Evolutionary conservation across 2,888 invertebrate genomes (phyloP), one percentile per base, ranked within the genome.

Genomic region (Phlogophora meticulosa): DNA sequence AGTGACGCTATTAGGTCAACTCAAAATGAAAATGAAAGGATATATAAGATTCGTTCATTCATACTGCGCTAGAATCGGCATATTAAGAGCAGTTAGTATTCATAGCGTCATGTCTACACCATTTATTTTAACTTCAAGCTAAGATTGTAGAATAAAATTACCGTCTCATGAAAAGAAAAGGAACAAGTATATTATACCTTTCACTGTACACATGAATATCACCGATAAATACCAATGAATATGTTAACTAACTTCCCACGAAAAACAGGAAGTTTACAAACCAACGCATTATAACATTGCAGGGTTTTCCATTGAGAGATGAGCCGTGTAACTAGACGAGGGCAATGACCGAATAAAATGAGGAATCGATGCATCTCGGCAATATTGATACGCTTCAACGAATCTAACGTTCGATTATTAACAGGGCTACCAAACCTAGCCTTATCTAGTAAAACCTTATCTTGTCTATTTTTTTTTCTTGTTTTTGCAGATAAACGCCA

Each of bases 341-440:
- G 70, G 45, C 82, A 51, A 60, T 72, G 81, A 80, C 80, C 81
- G 70, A 66, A 62, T 64, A 62, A 62, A 77, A 72, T 66, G 68
- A 51, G 22, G 55, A 49, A 62, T 72, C 60, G 60, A 52, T 80
- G 71, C 82, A 78, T 67, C 66, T 52, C 68, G 67, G 80, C 59
- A 57, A 67, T 57, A 55, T n/a, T 52, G 71, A 78, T 67, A 63
- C 63, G 72, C 63, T 32, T 42, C 48, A 71, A 11, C 2, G 48
- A 58, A 69, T 72, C 58, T 60, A 78, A 71, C 46, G 24, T 46
- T 15, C 38, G 24, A n/a, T 11, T 17, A 49, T 65, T 38, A 48
- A 32, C 49, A 81, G 42, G 65, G 70, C 34, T 66, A 43, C 28
- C 45, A 17, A 45, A 60, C 5, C 22, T n/a, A 45, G 15, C 0